These are phyloP conservation scores for Hirtodrosophila alboralis DNA, from an alignment of 2,888 invertebrate genomes.

Conservation along the genomic window DNA sequence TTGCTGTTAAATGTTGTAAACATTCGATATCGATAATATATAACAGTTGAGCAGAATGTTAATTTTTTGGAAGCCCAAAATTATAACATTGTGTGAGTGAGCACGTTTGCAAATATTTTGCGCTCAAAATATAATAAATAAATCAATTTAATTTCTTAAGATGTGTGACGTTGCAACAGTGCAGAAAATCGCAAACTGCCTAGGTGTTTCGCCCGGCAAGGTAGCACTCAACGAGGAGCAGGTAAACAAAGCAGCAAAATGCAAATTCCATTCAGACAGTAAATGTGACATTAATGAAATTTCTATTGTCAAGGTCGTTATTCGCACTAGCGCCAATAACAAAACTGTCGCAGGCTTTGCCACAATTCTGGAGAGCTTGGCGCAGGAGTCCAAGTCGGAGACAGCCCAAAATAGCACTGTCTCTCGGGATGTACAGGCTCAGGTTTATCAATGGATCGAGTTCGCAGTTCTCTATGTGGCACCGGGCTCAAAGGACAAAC, in stretches of 20 bases:
- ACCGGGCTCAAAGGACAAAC: slow-evolving; percentile 81
- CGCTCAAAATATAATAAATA: slow-evolving; percentile 13
- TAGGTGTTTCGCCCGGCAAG: slow-evolving; percentile 85
- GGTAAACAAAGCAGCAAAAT: slow-evolving; percentile 49
- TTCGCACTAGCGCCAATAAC: slow-evolving; percentile 84
- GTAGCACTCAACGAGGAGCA: slow-evolving; percentile 86
- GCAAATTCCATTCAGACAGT: not conserved
- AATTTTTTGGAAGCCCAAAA: too few relatives aligned
- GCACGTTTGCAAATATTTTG: slow-evolving; percentile 37
- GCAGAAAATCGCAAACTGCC: slow-evolving; percentile 85
- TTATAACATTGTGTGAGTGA: not conserved
- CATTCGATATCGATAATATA: too few relatives aligned
- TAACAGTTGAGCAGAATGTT: too few relatives aligned
- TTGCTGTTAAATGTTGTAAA: too few relatives aligned
- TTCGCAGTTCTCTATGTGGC: slow-evolving; percentile 85
- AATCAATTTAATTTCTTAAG: slow-evolving; percentile 23
- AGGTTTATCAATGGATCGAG: slow-evolving; percentile 88
- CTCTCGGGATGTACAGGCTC: slow-evolving; percentile 84
- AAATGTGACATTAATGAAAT: slow-evolving; percentile 36
- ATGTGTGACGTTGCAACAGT: slow-evolving; percentile 83
- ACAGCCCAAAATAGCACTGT: slow-evolving; percentile 73
- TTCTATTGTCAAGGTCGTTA: slow-evolving; percentile 84
- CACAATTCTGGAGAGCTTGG: slow-evolving; percentile 85
- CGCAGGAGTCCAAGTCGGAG: slow-evolving; percentile 83
- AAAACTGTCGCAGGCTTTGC: slow-evolving; percentile 85